A percentile compares a stretch with the other conserved stretches of the same genome.
These are phyloP conservation scores for Colletes latitarsis DNA, from an alignment of 1,140 invertebrate species.

Conservation along the genomic window DNA sequence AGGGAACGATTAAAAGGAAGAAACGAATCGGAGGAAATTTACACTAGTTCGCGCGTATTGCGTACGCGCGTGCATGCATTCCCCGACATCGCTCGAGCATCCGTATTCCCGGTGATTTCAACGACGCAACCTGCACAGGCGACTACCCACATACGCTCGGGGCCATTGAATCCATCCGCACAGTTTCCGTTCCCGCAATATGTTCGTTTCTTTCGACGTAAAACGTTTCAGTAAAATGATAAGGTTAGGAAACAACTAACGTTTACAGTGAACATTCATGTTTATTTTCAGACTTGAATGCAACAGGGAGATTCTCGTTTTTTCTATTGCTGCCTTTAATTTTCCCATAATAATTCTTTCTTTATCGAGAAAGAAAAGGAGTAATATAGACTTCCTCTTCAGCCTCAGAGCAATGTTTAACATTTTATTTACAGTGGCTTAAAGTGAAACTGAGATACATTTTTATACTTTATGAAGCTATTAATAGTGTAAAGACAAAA, in stretches of 20 bases:
- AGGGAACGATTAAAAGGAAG: constrained; percentile 7
- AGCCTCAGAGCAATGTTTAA: too few species aligned
- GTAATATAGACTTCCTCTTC: too few species aligned
- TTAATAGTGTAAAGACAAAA: too few species aligned
- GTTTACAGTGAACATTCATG: too few species aligned
- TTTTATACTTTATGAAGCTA: too few species aligned
- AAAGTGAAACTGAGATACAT: too few species aligned
- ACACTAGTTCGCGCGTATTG: not conserved
- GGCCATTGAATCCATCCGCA: not conserved
- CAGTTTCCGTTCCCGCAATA: not conserved
- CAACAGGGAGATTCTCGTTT: not conserved
- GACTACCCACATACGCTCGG: not conserved
- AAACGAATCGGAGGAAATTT: not conserved
- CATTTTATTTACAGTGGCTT: too few species aligned
- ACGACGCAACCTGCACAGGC: not conserved
- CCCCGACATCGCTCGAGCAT: not conserved
- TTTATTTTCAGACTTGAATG: not conserved
- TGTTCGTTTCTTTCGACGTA: not conserved
- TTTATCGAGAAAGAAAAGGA: too few species aligned
- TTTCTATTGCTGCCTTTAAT: too few species aligned
- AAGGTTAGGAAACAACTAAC: not conserved
- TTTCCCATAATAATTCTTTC: too few species aligned
- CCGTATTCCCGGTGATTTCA: constrained; percentile 14
- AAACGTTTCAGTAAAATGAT: not conserved
- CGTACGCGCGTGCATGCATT: too few species aligned